Conservation (phyloP, 2,113 vertebrate genomes). For the Balaenoptera acutorostrata region DNA sequence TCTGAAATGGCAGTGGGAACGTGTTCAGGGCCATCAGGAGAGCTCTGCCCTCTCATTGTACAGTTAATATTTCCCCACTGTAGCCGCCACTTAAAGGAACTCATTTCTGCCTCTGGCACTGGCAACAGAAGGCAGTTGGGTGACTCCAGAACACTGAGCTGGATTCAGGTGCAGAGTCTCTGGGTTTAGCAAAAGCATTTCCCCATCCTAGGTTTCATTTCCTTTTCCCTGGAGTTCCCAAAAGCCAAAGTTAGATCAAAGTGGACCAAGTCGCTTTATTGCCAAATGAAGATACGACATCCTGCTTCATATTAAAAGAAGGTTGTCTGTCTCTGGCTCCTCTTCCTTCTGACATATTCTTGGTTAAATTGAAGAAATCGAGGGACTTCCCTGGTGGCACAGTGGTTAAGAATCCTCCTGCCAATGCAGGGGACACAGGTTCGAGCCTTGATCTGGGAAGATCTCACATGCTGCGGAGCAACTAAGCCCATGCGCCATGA, state of each 20-base stretch:
- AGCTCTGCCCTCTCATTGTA: background rate
- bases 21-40: slow-evolving; percentile 5
- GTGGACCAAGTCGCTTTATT: background rate
- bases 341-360: background rate
- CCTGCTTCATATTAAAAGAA: background rate
- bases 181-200: background rate
- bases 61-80: background rate
- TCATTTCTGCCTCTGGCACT: background rate
- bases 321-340: background rate
- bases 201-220: background rate
- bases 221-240: background rate
- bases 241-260: background rate
- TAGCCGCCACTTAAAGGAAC: background rate
- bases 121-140: background rate
- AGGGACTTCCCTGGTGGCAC: too few species aligned
- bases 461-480: too few species aligned
- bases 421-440: too few species aligned
- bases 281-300: background rate
- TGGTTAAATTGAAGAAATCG: background rate
- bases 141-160: background rate
- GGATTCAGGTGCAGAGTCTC: background rate
- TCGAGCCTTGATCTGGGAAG: too few species aligned
- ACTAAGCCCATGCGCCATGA: too few species aligned
- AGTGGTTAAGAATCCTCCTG: too few species aligned
- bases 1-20: slow-evolving; percentile 67